Conservation (phyloP, 2,113 vertebrate genomes). For the Martes martes region DNA sequence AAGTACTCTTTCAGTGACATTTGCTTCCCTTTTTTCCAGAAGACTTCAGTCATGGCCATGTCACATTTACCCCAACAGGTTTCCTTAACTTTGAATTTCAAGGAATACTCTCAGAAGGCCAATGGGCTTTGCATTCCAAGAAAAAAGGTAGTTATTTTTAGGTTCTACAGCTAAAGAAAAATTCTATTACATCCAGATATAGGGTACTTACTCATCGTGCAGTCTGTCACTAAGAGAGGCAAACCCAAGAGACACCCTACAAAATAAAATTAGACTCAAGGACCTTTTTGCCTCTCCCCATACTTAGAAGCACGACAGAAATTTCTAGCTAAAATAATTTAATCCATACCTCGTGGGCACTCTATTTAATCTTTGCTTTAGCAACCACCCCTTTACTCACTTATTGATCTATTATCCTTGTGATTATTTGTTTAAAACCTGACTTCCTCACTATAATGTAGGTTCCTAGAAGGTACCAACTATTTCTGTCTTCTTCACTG, state of each 20-base stretch:
- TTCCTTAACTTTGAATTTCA: not conserved
- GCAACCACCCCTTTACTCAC: not conserved
- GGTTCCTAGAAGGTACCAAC: not conserved
- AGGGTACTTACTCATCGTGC: not conserved
- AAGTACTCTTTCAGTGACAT: not conserved
- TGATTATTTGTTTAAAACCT: not conserved
- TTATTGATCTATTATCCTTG: not conserved
- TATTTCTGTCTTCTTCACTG: not conserved
- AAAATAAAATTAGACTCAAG: conserved; percentile 42
- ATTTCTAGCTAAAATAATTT: conserved; percentile 7
- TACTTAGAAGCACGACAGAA: not conserved
- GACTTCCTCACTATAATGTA: not conserved
- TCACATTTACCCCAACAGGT: not conserved
- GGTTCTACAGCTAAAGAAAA: not conserved
- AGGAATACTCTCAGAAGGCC: not conserved
- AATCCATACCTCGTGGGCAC: not conserved
- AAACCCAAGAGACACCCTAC: not conserved
- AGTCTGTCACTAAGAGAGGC: not conserved
- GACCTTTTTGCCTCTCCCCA: not conserved
- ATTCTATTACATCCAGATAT: not conserved
- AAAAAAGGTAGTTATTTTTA: conserved; percentile 35
- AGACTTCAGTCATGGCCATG: not conserved
- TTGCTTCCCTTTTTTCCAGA: not conserved
- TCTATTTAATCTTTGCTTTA: conserved; percentile 9
- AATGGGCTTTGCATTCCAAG: not conserved